Conservation (phyloP, 1,140 invertebrate species). For the Temnothorax longispinosus region DNA sequence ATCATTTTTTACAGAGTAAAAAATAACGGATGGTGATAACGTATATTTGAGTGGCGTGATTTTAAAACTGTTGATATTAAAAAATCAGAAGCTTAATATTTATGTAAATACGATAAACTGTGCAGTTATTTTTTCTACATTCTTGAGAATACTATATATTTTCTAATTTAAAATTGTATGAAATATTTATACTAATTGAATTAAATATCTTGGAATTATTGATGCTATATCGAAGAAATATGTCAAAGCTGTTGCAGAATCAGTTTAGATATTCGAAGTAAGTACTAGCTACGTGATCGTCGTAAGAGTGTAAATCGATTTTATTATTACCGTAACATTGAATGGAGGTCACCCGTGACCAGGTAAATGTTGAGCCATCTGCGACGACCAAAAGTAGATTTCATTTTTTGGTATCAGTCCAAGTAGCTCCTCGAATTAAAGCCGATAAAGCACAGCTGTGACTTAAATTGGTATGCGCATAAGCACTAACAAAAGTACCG, state of each 20-base stretch:
- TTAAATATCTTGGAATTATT: not conserved
- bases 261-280: not conserved
- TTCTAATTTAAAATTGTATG: not conserved
- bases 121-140: not conserved
- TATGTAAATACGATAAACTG: not conserved
- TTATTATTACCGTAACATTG: constrained; percentile 68
- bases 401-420: constrained; percentile 30
- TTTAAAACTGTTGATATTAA: not conserved
- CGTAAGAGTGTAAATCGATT: constrained; percentile 56
- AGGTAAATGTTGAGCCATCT: constrained; percentile 23
- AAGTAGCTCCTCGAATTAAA: constrained; percentile 48
- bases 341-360: constrained; percentile 22
- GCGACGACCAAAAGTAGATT: constrained; percentile 19
- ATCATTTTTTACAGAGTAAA: not conserved
- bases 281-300: not conserved
- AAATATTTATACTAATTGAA: not conserved
- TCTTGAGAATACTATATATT: not conserved
- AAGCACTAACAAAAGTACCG: not conserved
- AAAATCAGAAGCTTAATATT: not conserved
- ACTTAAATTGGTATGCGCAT: constrained; percentile 2
- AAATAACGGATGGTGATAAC: not conserved
- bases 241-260: no score
- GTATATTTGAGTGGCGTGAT: not conserved
- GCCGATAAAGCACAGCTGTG: constrained; percentile 32
- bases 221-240: not conserved